Evolutionary conservation across 2,113 vertebrate genomes (phyloP).

Genomic region (Tupaia chinensis): DNA sequence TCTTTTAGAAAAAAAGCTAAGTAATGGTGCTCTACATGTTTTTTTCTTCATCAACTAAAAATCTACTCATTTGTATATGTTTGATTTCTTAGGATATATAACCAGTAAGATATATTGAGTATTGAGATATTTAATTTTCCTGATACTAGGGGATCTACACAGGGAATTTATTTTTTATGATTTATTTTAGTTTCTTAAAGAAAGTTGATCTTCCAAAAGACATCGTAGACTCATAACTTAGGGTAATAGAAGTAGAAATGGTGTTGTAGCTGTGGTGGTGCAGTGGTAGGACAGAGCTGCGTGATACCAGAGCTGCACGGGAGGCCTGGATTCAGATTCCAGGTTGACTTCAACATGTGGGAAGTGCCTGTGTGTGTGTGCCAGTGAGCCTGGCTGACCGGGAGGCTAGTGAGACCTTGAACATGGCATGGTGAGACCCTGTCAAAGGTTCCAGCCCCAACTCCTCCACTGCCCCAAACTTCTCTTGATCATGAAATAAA

Average conservation of each 20-base stretch:
- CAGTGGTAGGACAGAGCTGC: too few relatives aligned
- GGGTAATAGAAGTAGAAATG: neutral
- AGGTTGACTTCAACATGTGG: too few relatives aligned
- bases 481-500: too few relatives aligned
- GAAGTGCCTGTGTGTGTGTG: too few relatives aligned
- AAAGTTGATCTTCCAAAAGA: conserved; percentile 38
- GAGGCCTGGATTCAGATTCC: too few relatives aligned
- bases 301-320: too few relatives aligned
- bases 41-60: neutral
- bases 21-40: neutral
- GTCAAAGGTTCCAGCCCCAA: too few relatives aligned
- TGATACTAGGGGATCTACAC: neutral
- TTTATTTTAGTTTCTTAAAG: neutral
- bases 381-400: too few relatives aligned
- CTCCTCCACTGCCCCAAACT: too few relatives aligned
- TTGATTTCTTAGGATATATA: neutral
- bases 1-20: neutral
- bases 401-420: too few relatives aligned
- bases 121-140: neutral
- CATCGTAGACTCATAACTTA: neutral
- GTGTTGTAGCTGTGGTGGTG: too few relatives aligned
- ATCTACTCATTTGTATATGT: neutral
- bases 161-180: conserved; percentile 40
- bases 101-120: neutral
- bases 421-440: too few relatives aligned